These are phyloP conservation scores for Gonatopus flavifemur DNA, from an alignment of 1,140 invertebrate genomes.

Conservation along the genomic window DNA sequence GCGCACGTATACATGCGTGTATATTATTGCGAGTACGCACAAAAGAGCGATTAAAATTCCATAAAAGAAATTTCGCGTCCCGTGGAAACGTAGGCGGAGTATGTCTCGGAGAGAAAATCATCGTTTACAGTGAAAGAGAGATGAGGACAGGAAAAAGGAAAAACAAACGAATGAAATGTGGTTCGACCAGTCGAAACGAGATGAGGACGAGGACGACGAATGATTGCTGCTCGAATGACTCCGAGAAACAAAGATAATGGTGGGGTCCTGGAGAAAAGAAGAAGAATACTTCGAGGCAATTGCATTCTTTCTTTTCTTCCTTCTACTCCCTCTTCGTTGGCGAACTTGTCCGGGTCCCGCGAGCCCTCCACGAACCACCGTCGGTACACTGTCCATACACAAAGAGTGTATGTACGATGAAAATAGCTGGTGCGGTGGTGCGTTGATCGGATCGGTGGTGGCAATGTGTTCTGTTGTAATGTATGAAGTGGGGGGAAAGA, in stretches of 20 bases:
- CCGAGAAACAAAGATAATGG: background rate
- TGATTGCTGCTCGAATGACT: too few relatives aligned
- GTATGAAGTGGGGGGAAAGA: too few relatives aligned
- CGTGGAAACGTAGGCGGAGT: constrained; percentile 2
- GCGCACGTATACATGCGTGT: too few relatives aligned
- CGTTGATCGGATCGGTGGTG: constrained; percentile 6
- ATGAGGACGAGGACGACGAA: constrained; percentile 5
- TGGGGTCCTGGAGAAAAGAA: background rate
- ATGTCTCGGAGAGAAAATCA: constrained; percentile 11
- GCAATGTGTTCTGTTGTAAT: too few relatives aligned
- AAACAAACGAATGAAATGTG: constrained; percentile 27
- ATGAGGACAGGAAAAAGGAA: too few relatives aligned
- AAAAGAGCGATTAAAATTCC: too few relatives aligned
- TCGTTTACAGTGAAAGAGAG: too few relatives aligned
- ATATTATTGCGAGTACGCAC: too few relatives aligned
- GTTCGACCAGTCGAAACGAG: constrained; percentile 24
- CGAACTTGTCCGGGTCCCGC: constrained; percentile 8
- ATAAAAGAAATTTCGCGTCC: too few relatives aligned
- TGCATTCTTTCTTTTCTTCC: constrained; percentile 39
- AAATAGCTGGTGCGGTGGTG: constrained; percentile 42
- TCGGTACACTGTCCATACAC: too few relatives aligned
- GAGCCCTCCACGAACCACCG: constrained; percentile 43
- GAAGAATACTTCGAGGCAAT: background rate
- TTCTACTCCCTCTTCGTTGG: background rate
- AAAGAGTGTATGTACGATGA: too few relatives aligned